Evolutionary conservation across 2,888 invertebrate genomes (phyloP), one percentile per base, ranked within the genome.

Genomic region (Oscheius sp.): DNA sequence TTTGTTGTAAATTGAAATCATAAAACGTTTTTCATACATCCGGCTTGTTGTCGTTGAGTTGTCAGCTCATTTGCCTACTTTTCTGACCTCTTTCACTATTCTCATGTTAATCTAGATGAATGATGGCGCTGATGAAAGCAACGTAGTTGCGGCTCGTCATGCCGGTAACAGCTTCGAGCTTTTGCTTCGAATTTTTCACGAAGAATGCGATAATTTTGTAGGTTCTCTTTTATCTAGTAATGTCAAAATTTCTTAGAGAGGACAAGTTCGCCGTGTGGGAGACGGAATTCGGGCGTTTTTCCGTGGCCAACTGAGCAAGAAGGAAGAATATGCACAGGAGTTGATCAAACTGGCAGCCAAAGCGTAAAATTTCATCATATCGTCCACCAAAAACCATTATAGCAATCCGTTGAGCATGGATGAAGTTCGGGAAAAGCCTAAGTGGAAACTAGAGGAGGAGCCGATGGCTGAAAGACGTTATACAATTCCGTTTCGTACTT

Each of bases 121-220:
- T 21, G 21, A 63, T 10, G n/a, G n/a, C 11, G 48, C 47, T 1
- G 2, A 7, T 47, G 50, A 63, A 50, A n/a, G 29, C 10, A 29
- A 63, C 21, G 29, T 5, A 48, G 48, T n/a, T n/a, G 33, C 47
- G 47, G 63, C 48, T 13, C 33, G 42, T 21, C 51, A 68, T 55
- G 68, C 68, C n/a, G 68, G 53, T 21, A 37, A 37, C 55, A 55
- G 35, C 9, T 68, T 68, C 35, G 68, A 53, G 33, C 55, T 68
- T n/a, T 21, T 68, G 3, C 35, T 68, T 11, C 21, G 13, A 9
- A 11, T 68, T 4, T 35, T 68, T 35, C 33, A 68, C 35, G 55
- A 53, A 35, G 68, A 68, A 53, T 53, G 35, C 5, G 13, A 33
- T 32, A 68, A 33, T 13, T 13, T 55, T n/a, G 68, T 53, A 55